A percentile compares a stretch with the other conserved stretches of the same genome.
These are phyloP conservation scores for Dyspetes luteomarginatus DNA, from an alignment of 2,888 invertebrate species.

Conservation along the genomic window DNA sequence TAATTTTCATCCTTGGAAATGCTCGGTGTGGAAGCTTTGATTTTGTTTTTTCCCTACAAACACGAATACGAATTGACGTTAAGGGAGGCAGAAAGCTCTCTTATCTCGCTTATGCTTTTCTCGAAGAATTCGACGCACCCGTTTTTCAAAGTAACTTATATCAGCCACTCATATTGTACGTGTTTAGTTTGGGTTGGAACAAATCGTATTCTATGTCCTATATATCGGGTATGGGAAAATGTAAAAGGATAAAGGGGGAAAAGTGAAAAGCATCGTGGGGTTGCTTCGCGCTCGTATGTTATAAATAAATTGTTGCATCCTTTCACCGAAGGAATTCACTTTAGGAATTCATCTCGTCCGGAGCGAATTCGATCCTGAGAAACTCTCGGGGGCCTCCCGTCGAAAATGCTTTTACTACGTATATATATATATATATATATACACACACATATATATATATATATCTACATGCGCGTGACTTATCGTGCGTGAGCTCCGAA, in stretches of 20 bases:
- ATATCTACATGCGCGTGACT: conserved; percentile 37
- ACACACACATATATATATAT: background rate
- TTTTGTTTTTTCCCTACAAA: background rate
- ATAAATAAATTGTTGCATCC: conserved; percentile 60
- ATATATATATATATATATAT: background rate
- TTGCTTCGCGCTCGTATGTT: conserved; percentile 5
- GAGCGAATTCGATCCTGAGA: conserved; percentile 60
- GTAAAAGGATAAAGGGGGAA: conserved; percentile 7
- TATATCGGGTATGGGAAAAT: background rate
- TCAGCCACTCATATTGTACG: conserved; percentile 18
- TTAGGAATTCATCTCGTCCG: conserved; percentile 57
- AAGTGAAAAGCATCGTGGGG: conserved; percentile 9
- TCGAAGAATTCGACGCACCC: conserved; percentile 24
- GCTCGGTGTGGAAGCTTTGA: conserved; percentile 29
- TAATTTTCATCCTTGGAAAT: conserved; percentile 54
- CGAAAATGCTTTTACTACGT: conserved; percentile 27
- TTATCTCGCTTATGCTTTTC: conserved; percentile 22
- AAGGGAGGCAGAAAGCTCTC: conserved; percentile 5
- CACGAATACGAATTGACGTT: conserved; percentile 6
- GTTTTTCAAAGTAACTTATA: conserved; percentile 37
- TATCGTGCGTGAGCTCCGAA: conserved; percentile 61
- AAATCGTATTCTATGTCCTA: conserved; percentile 42
- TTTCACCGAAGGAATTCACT: conserved; percentile 57
- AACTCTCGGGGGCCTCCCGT: conserved; percentile 42
- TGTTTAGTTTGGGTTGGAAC: conserved; percentile 39